Percentiles rank a stretch among this genome's conserved stretches.
Evolutionary conservation across 2,113 vertebrate species (phyloP).

Genomic region (Recurvirostra avosetta): DNA sequence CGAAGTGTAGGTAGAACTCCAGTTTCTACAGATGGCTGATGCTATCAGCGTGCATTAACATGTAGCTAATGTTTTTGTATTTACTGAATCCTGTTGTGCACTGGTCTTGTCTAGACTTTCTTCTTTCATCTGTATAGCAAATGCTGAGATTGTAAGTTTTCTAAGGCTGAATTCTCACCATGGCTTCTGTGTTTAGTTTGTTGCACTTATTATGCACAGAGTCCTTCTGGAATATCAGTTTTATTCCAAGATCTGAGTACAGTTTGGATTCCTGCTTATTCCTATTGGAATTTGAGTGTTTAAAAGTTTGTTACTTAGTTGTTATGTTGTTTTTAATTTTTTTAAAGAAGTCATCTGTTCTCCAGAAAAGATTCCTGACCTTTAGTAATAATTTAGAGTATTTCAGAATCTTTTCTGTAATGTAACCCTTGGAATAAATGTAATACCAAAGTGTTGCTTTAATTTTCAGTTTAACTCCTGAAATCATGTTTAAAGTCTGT

Average conservation of each 20-base stretch:
- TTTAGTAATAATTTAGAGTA: neutral
- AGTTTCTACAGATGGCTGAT: neutral
- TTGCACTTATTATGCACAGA: neutral
- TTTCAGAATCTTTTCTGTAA: neutral
- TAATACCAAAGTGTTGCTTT: neutral
- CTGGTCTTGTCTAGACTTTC: neutral
- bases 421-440: neutral
- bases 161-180: neutral
- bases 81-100: neutral
- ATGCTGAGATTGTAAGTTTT: neutral
- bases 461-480: neutral
- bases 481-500: neutral
- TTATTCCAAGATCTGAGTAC: neutral
- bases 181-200: neutral
- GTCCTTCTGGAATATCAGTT: neutral
- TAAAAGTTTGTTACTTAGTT: neutral
- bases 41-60: rapidly evolving
- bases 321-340: neutral
- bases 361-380: neutral
- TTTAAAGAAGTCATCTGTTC: neutral
- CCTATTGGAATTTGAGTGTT: neutral
- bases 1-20: neutral
- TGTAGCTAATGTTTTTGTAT: neutral
- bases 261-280: neutral
- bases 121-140: neutral